Base-by-base conservation (phyloP, 2,113 vertebrate genomes). In the Galemys pyrenaicus region DNA sequence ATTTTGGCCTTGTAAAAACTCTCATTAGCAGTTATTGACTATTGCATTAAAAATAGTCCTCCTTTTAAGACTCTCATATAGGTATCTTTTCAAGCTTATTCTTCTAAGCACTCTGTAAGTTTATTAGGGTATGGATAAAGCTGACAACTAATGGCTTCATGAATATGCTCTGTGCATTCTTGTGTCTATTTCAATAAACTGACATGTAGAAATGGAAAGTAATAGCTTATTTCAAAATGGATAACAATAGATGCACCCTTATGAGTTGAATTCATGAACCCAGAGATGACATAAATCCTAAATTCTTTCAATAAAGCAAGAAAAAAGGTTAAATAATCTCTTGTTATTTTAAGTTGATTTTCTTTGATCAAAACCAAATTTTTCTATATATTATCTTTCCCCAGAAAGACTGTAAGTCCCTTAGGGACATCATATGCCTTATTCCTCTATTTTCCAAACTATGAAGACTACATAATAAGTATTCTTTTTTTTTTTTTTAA, bases 241-340 rank as follows among this genome's bases (percentile, higher is more conserved):
- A 68, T 71, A 44, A 68, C 54, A 75, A 26, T 86, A 22, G 13
- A 51, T 70, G 83, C 16, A 94, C 12, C 2, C 19, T 75, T 81
- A 35, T 65, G 32, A 85, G 22, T 73, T 94, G 78, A 91, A 92
- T 77, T 91, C 12, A 78, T 83, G 54, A 92, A 86, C 13, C 11
- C 3, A 78, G 28, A 60, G 49, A 28, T 37, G 70, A 51, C 54
- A 86, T 73, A 17, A 73, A 71, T 67, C 20, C 13, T 26, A 82
- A 3, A 62, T 30, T 83, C 32, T 93, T 6, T 81, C 30, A 87
- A 39, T 49, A 49, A 56, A 92, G 32, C 65, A 41, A 46, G 80
- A 51, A 39, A 26, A 49, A 74, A 39, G 13, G 88, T 70, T 37
- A 75, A 13, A 70, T 35, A 37, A 9, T 78, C 35, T 87, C 35